Evolutionary conservation across 2,888 invertebrate species (phyloP).

Genomic region (Pollenia labialis): DNA sequence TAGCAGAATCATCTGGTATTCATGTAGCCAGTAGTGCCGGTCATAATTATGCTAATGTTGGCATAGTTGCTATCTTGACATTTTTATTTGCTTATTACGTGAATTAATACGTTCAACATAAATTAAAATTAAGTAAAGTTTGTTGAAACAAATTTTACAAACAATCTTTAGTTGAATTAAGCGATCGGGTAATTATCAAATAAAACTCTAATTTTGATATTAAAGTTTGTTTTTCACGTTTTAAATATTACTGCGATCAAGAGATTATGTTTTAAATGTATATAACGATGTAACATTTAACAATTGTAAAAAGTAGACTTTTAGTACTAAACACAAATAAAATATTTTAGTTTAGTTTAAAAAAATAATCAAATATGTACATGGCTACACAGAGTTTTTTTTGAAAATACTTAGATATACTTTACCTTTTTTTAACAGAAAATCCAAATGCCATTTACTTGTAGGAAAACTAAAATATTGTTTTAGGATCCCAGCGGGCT

Average conservation of each 20-base stretch:
- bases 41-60: conserved; percentile 67
- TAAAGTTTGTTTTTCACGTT: not conserved
- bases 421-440: too few relatives aligned
- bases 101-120: conserved; percentile 7
- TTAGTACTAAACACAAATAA: not conserved
- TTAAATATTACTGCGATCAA: not conserved
- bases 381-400: too few relatives aligned
- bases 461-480: too few relatives aligned
- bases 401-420: too few relatives aligned
- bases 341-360: conserved; percentile 1
- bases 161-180: too few relatives aligned
- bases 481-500: too few relatives aligned
- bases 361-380: too few relatives aligned
- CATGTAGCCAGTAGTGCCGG: conserved; percentile 59
- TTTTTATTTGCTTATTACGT: conserved; percentile 77
- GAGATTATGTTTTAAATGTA: conserved; percentile 1
- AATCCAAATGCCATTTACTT: too few relatives aligned
- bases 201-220: too few relatives aligned
- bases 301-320: not conserved
- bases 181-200: too few relatives aligned
- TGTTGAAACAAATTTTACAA: too few relatives aligned
- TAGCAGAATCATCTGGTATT: conserved; percentile 76
- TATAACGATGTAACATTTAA: not conserved
- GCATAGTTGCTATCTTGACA: conserved; percentile 75
- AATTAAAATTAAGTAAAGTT: not conserved